Evolutionary conservation across 2,113 vertebrate species (phyloP), one percentile per base, ranked within the genome.

Genomic region (Vidua macroura): DNA sequence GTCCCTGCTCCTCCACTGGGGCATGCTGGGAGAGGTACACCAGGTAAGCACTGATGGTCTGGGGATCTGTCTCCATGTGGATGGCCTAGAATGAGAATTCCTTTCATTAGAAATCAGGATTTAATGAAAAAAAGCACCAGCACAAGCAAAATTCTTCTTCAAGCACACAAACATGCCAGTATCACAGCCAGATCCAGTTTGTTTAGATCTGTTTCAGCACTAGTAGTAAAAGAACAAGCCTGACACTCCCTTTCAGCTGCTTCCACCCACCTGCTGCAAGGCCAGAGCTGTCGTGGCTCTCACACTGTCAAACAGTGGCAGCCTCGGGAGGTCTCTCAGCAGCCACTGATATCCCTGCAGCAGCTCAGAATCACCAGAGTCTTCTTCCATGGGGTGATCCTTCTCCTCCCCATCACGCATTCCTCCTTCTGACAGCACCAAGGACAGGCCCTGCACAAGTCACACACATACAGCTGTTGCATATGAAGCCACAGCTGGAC

Each of bases 21-120:
- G 99, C 99, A n/a, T 99, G 98, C 97, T 99, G 99, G 96, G 99
- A 99, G 30, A 99, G 98, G 96, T 99, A 99, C 87, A 99, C 99
- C 88, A 99, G 97, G 95, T 99, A 99, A 74, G 99, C 99, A 15
- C 99, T 99, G 97, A 99, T 99, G 44, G 99, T 99, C 96, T 99
- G 99, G 8, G 99, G 99, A 88, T 99, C 99, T 0, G 99, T 99
- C 97, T 99, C 99, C 99, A 99, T 98, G 95, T 99, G 99, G 94
- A 99, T 99, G 77, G 99, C 99, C 99, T 99, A 76, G 3, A 85
- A 94, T 2, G 21, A 88, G 84, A 74, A 37, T 18, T 46, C 14
- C 6, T 17, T 22, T 37, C 44, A 13, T 95, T 10, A 75, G 7
- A 52, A 48, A 37, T 7, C 35, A 49, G 8, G 3, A 35, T 39